A percentile compares a stretch with the other conserved stretches of the same genome.
phyloP scores from a whole-genome alignment of 2,888 invertebrate genomes.

The Choristoneura rosaceana region DNA sequence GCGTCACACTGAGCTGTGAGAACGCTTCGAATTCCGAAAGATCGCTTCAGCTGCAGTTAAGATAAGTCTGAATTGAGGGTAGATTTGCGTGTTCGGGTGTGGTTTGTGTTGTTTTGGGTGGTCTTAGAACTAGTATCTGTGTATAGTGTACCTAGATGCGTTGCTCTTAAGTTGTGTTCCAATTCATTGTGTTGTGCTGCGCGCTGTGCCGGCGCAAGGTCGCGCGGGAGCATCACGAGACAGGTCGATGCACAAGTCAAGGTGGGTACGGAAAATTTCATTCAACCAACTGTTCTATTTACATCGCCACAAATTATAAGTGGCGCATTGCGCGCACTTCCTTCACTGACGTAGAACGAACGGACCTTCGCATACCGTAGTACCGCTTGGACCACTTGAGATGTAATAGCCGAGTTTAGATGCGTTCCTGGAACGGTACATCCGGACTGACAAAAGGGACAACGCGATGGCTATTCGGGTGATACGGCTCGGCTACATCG shows the following conservation, averaged over 20 bases:
- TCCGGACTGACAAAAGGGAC: conserved; percentile 60
- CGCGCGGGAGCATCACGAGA: conserved; percentile 72
- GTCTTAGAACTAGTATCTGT: conserved; percentile 40
- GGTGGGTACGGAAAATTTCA: conserved; percentile 79
- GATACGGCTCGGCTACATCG: conserved; percentile 41
- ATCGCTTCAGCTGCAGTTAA: background rate
- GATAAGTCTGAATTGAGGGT: background rate
- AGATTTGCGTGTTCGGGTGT: background rate
- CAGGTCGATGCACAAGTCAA: conserved; percentile 82
- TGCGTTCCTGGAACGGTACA: conserved; percentile 67
- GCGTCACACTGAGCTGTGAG: conserved; percentile 9
- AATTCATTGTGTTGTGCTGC: conserved; percentile 59
- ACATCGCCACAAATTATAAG: conserved; percentile 74
- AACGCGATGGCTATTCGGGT: conserved; percentile 20
- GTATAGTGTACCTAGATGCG: conserved; percentile 65
- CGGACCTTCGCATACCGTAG: conserved; percentile 67
- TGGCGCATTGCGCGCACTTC: conserved; percentile 76
- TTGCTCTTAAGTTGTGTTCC: conserved; percentile 43
- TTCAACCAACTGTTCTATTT: conserved; percentile 81
- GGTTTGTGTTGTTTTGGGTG: conserved; percentile 3
- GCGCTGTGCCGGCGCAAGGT: conserved; percentile 73
- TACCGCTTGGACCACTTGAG: conserved; percentile 47
- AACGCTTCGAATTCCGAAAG: conserved; percentile 15
- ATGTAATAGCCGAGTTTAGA: conserved; percentile 46
- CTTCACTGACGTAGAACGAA: conserved; percentile 67